phyloP scores from a whole-genome alignment of 2,888 invertebrate species.

The Pegoplata infirma region DNA sequence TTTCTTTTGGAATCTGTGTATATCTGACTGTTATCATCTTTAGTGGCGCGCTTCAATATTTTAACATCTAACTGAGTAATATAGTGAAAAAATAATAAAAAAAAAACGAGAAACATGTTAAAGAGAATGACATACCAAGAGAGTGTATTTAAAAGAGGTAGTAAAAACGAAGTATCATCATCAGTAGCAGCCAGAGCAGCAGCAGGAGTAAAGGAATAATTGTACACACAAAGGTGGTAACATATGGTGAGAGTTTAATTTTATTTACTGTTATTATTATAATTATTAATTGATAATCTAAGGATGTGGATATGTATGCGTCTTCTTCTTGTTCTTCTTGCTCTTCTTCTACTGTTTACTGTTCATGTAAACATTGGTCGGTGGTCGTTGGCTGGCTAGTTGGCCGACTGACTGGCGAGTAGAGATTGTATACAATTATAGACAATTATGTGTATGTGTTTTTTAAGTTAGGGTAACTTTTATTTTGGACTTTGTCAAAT shows the following conservation, averaged over 20 bases:
- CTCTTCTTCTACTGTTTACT: too few relatives aligned
- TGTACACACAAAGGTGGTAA: conserved; percentile 39
- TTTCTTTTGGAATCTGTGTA: conserved; percentile 28
- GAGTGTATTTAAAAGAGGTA: too few relatives aligned
- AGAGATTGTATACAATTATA: conserved; percentile 10
- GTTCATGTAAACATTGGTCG: neutral
- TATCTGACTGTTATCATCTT: conserved; percentile 48
- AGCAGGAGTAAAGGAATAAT: conserved; percentile 27
- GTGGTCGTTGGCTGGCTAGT: neutral
- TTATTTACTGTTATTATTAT: conserved; percentile 55
- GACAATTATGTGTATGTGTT: neutral
- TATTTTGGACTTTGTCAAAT: too few relatives aligned
- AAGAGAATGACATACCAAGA: conserved; percentile 48
- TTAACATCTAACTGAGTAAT: conserved; percentile 29
- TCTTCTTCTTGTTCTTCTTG: neutral
- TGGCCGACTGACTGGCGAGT: too few relatives aligned
- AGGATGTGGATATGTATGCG: conserved; percentile 32
- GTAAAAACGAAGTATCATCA: too few relatives aligned
- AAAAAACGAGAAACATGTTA: conserved; percentile 12
- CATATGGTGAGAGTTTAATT: conserved; percentile 53
- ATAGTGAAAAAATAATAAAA: conserved; percentile 9
- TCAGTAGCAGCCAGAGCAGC: too few relatives aligned
- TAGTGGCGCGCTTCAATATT: conserved; percentile 42
- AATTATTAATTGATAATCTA: conserved; percentile 55
- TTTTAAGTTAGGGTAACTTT: too few relatives aligned